Conservation (phyloP, 2,797 vertebrate genomes). For the Salarias fasciatus region DNA sequence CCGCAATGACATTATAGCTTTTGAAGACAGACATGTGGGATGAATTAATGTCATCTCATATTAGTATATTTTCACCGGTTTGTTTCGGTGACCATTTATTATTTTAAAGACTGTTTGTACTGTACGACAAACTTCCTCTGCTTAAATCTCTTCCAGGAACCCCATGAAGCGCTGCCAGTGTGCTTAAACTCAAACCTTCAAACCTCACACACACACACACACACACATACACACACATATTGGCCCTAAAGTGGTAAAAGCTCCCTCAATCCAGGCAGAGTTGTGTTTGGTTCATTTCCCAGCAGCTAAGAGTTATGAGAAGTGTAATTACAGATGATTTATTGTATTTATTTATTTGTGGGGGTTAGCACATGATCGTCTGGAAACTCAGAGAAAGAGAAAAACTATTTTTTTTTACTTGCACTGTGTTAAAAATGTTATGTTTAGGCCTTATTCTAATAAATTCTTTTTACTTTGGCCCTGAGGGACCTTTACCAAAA, state of each 20-base stretch:
- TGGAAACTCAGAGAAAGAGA: background rate
- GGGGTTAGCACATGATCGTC: no score
- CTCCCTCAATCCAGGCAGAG: background rate
- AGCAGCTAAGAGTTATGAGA: background rate
- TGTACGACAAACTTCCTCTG: background rate
- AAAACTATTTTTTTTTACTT: background rate
- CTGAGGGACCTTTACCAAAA: background rate
- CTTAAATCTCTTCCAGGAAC: slow-evolving; percentile 10
- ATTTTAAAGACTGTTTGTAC: no score
- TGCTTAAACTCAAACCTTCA: background rate
- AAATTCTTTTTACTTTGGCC: background rate
- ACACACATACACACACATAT: no score
- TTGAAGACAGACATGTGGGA: no score
- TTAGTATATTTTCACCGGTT: no score
- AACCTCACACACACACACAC: background rate
- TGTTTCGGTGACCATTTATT: no score
- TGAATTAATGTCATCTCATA: no score
- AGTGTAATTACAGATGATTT: slow-evolving; percentile 21
- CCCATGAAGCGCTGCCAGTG: background rate
- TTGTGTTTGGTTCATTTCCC: slow-evolving; percentile 11
- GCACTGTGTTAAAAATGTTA: background rate
- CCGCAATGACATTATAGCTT: no score
- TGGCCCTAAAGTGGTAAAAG: background rate
- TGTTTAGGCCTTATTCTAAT: background rate
- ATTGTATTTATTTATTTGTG: slow-evolving; percentile 5